phyloP scores from a whole-genome alignment of 1,140 invertebrate species.

The Eueides isabella region DNA sequence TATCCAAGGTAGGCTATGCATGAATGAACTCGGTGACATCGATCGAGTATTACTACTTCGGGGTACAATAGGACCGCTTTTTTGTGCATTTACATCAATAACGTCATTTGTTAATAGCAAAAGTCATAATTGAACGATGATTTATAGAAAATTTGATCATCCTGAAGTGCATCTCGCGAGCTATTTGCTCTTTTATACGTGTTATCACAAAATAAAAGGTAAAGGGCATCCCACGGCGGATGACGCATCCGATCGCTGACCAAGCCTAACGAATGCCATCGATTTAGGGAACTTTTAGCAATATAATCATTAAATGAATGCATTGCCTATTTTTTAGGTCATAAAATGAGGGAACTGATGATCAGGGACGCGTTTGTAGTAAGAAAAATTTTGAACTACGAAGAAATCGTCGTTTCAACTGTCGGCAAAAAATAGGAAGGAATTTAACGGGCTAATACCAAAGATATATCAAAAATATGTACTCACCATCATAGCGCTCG shows the following conservation, averaged over 20 bases:
- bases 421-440: slow-evolving; percentile 78
- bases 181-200: slow-evolving; percentile 15
- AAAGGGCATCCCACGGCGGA: slow-evolving; percentile 81
- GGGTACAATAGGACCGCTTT: slow-evolving; percentile 57
- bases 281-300: slow-evolving; percentile 56
- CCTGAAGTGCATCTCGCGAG: neutral
- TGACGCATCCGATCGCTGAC: slow-evolving; percentile 83
- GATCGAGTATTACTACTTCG: slow-evolving; percentile 61
- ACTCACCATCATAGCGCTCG: slow-evolving; percentile 97
- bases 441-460: slow-evolving; percentile 62
- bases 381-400: slow-evolving; percentile 56
- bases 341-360: slow-evolving; percentile 30
- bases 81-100: slow-evolving; percentile 45
- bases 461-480: slow-evolving; percentile 80
- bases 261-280: slow-evolving; percentile 80
- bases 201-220: slow-evolving; percentile 48
- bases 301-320: slow-evolving; percentile 55
- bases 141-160: neutral
- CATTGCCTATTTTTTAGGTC: slow-evolving; percentile 44
- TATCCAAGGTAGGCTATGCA: slow-evolving; percentile 66
- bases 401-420: slow-evolving; percentile 82
- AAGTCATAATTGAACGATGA: slow-evolving; percentile 19
- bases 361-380: slow-evolving; percentile 32
- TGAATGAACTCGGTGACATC: slow-evolving; percentile 72
- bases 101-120: slow-evolving; percentile 24